Conservation (phyloP, 2,113 vertebrate genomes). For the Cairina moschata region DNA sequence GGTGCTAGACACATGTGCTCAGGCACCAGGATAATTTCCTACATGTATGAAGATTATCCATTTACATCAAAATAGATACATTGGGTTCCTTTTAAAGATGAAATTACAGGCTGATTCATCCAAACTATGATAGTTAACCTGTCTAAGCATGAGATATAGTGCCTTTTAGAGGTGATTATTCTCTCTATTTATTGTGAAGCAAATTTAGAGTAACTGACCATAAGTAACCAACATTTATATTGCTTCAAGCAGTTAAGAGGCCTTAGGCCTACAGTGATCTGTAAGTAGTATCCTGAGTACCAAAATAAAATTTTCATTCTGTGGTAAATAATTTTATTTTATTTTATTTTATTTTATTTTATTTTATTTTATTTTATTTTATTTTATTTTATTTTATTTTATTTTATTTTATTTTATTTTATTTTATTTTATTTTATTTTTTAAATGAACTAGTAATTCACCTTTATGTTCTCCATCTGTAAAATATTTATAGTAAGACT, state of each 20-base stretch:
- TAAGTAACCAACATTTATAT: background rate
- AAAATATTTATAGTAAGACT: background rate
- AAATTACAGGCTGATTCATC: background rate
- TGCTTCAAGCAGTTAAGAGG: background rate
- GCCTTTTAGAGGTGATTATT: background rate
- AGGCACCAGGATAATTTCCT: background rate
- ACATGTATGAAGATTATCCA: background rate
- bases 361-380: background rate
- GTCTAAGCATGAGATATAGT: background rate
- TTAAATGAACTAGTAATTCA: background rate
- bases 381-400: too few species aligned
- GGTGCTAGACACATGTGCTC: background rate
- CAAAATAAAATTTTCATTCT: background rate
- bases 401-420: background rate
- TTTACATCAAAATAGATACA: background rate
- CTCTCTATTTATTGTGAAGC: background rate
- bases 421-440: background rate
- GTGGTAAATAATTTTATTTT: background rate
- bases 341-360: too few species aligned
- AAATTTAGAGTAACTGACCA: background rate
- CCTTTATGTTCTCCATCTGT: background rate
- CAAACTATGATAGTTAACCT: background rate
- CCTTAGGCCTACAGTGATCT: background rate
- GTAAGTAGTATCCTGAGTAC: background rate
- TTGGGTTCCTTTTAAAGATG: background rate